phyloP scores from a whole-genome alignment of 2,113 vertebrate genomes.

The Sakesphorus luctuosus region DNA sequence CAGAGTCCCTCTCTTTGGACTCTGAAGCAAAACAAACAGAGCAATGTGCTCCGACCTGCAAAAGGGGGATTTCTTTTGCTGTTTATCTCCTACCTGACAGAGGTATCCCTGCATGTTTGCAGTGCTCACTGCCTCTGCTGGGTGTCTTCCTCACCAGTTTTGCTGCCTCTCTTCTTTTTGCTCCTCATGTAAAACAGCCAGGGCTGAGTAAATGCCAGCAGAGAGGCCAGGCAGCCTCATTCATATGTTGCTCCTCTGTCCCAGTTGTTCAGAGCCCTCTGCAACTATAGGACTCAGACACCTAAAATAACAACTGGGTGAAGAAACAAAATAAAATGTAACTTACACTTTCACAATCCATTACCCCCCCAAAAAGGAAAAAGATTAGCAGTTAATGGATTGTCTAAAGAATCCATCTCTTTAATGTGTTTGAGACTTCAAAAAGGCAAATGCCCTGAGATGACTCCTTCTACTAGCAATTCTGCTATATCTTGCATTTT shows the following conservation, averaged over 20 bases:
- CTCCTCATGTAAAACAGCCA: background rate
- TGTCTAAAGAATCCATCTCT: background rate
- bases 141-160: background rate
- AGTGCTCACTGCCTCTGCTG: background rate
- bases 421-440: slow-evolving; percentile 3
- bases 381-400: background rate
- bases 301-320: slow-evolving; percentile 31
- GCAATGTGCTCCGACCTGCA: background rate
- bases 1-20: background rate
- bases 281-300: slow-evolving; percentile 8
- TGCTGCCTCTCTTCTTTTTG: background rate
- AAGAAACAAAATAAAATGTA: slow-evolving; percentile 17
- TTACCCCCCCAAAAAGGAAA: background rate
- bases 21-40: background rate
- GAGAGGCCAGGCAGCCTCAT: background rate
- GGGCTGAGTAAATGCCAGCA: background rate
- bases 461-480: background rate
- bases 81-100: background rate
- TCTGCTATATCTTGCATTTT: background rate
- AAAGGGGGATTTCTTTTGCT: background rate
- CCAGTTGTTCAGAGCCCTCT: background rate
- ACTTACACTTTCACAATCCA: background rate
- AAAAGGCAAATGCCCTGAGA: background rate
- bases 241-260: background rate
- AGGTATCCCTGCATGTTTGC: background rate